These are phyloP conservation scores for Apteryx owenii DNA, from an alignment of 2,113 vertebrate species.

Conservation along the genomic window DNA sequence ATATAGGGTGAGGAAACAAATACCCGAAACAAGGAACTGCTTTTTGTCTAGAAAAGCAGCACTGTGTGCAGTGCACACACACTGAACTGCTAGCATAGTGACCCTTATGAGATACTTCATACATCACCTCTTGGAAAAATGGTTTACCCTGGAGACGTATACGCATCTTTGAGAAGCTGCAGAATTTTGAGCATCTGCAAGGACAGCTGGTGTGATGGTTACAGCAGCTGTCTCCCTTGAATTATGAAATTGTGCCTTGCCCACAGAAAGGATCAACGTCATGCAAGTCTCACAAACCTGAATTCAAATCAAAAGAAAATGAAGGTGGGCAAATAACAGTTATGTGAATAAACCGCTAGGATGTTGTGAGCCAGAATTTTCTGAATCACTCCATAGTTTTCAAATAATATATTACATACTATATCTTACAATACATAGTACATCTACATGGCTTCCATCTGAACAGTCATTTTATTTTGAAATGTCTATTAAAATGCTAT, in stretches of 20 bases:
- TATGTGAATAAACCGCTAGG: neutral
- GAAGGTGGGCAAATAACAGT: neutral
- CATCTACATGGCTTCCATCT: neutral
- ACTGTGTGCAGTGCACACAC: fast-evolving
- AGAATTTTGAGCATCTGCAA: constrained; percentile 51
- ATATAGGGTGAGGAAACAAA: neutral
- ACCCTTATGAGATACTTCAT: constrained; percentile 9
- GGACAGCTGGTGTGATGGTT: constrained; percentile 44
- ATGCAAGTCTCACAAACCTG: constrained; percentile 49
- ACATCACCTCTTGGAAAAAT: constrained; percentile 3
- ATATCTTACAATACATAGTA: neutral
- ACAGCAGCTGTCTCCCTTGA: constrained; percentile 37
- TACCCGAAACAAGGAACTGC: neutral
- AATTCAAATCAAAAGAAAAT: constrained; percentile 49
- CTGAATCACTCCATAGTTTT: neutral
- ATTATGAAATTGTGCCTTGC: constrained; percentile 55
- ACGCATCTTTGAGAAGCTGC: neutral
- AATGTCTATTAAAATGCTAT: neutral
- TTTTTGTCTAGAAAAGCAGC: neutral
- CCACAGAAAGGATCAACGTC: constrained; percentile 67
- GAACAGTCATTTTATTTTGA: constrained; percentile 1
- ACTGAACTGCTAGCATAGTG: neutral
- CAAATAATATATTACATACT: neutral
- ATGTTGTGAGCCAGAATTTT: neutral
- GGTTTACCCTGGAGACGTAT: neutral